These are phyloP conservation scores for Himalopsyche kuldschensis DNA, from an alignment of 2,888 invertebrate species.

Conservation along the genomic window DNA sequence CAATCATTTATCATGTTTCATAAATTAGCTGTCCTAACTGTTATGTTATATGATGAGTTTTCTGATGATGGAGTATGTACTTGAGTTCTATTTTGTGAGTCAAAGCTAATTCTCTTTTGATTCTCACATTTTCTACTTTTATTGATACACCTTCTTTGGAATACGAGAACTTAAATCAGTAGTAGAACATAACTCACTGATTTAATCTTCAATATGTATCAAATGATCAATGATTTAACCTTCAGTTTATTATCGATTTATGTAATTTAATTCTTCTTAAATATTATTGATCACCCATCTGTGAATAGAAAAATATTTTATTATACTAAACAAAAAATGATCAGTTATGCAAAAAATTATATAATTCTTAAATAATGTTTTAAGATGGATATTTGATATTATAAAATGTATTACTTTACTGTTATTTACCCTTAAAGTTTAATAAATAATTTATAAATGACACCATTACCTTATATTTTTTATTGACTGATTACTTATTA, in stretches of 20 bases:
- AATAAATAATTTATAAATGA: not conserved
- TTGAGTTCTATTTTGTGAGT: too few relatives aligned
- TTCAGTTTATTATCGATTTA: not conserved
- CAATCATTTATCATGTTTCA: too few relatives aligned
- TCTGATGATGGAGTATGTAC: too few relatives aligned
- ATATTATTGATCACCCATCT: not conserved
- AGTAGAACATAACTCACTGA: not conserved
- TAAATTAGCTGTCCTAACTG: too few relatives aligned
- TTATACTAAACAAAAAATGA: not conserved
- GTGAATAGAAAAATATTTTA: not conserved
- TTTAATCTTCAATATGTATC: not conserved
- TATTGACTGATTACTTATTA: too few relatives aligned
- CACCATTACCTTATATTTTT: not conserved
- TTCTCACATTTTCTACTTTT: too few relatives aligned
- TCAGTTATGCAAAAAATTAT: not conserved
- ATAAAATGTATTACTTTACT: not conserved
- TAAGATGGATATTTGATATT: not conserved
- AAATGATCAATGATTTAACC: not conserved
- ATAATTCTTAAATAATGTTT: not conserved
- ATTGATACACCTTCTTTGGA: too few relatives aligned
- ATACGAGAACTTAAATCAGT: not conserved
- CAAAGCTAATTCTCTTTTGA: too few relatives aligned
- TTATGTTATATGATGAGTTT: too few relatives aligned
- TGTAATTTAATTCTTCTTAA: not conserved
- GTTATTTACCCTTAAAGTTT: not conserved